Base-by-base conservation (phyloP, 2,888 invertebrate genomes). In the Syrista parreyssii region DNA sequence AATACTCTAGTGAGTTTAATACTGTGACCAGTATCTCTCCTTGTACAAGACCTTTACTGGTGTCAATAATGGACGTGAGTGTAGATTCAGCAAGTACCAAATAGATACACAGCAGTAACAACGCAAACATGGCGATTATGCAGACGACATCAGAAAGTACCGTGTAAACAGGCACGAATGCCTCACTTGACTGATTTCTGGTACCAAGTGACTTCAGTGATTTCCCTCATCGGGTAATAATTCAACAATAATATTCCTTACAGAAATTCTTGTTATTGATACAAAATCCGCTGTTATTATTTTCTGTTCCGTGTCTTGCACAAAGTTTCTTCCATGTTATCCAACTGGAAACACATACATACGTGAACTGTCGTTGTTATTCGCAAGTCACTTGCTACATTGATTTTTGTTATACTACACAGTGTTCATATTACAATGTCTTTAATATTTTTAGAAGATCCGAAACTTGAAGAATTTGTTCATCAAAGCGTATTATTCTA, bases 11-110 rank as follows among this genome's bases (percentile, higher is more conserved):
- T 3, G 73, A 68, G 12, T 80, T 76, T 30, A 75, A 73, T 11
- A 83, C 36, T 2, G 87, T 87, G 1, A 69, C 76, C 15, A 83
- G 76, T 73, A 86, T 75, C 74, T 81, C 81, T n/a, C 88, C 88
- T 68, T 79, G 84, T 11, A 89, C 84, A 9, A 82, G 79, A 68
- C 88, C 87, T 15, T 77, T 83, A 30, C 79, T 75, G 4, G 87
- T 87, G n/a, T 80, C 11, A 3, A 88, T 76, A 15, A 86, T 73
- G n/a, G 76, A 74, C 4, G 84, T 81, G 15, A 75, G 78, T 30
- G 75, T 78, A 11, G 55, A 68, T 75, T 83, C 71, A 9, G 40
- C 23, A 23, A 55, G 23, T 55, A 55, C 40, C 40, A 55, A 55
- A 55, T 55, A 55, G 40, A 55, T 55, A 55, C 23, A 6, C 40